Evolutionary conservation across 2,113 vertebrate genomes (phyloP), one percentile per base, ranked within the genome.

Genomic region (Phaethon lepturus): DNA sequence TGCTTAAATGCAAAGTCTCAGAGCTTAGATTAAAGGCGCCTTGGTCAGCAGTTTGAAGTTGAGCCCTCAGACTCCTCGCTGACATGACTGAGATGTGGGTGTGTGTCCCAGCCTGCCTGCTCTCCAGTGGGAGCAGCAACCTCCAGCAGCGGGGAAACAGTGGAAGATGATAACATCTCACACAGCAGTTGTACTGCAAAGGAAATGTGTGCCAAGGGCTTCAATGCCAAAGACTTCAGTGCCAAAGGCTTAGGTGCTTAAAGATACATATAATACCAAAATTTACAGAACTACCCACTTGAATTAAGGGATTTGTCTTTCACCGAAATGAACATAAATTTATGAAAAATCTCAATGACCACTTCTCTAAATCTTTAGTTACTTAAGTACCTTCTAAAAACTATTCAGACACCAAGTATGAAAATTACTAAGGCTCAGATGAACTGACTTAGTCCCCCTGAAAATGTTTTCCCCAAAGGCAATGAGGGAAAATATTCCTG

Each of bases 91-190:
- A 78, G 68, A 63, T 33, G 52, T 52, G 84, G 80, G 76, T 60
- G 76, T 88, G 63, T 93, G 60, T 56, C 89, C 77, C 80, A 96
- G 47, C 94, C 75, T 93, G 94, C 73, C 89, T 56, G 69, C 38
- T 95, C 76, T 72, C n/a, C 83, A 71, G 38, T 14, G 24, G 59
- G 17, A 92, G 45, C 68, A 66, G 64, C 73, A 84, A 29, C 47
- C 72, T 94, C 77, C 64, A 89, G 2, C 22, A 74, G 49, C 74
- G 83, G 73, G 75, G 59, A 93, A 95, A 75, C 26, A 45, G 53
- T 24, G 71, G 64, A 82, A 82, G 59, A 55, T 38, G 79, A 94
- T 94, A 93, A 75, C 35, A 96, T 90, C 83, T 87, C 49, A 49
- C 45, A 33, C 20, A 59, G 60, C 79, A 85, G 23, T 56, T 80